A percentile compares a stretch with the other conserved stretches of the same genome.
Evolutionary conservation across 1,140 invertebrate species (phyloP).

Genomic region (Argopecten irradians): DNA sequence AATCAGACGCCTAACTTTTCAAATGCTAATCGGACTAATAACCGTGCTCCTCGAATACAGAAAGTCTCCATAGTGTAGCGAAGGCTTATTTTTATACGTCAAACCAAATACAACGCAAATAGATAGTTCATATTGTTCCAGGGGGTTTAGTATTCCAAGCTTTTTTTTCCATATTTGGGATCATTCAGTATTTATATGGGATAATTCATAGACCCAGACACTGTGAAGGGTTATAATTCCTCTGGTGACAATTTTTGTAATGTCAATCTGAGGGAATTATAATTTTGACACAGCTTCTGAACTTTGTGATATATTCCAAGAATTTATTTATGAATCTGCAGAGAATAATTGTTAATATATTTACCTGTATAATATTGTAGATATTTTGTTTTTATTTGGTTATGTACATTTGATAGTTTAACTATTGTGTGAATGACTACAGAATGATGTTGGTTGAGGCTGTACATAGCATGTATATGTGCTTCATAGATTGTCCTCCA

Average conservation of each 20-base stretch:
- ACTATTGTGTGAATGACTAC: neutral
- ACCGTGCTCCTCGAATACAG: constrained; percentile 59
- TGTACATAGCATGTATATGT: neutral
- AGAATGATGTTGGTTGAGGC: neutral
- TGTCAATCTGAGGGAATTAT: neutral
- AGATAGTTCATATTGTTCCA: neutral
- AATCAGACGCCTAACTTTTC: constrained; percentile 40
- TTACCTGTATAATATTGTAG: neutral
- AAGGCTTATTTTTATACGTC: neutral
- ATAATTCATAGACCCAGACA: neutral
- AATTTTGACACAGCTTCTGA: neutral
- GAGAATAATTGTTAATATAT: neutral
- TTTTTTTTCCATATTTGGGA: neutral
- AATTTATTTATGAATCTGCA: neutral
- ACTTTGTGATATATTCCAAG: neutral
- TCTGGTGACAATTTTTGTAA: neutral
- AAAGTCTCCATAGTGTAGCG: constrained; percentile 68
- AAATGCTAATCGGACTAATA: constrained; percentile 31
- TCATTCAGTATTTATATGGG: neutral
- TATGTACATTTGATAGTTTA: constrained; percentile 10
- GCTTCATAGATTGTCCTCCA: neutral
- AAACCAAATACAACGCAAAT: constrained; percentile 22
- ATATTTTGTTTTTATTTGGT: neutral
- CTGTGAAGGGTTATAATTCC: neutral
- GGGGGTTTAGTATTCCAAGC: neutral